phyloP scores from a whole-genome alignment of 2,888 invertebrate species.

The Gonocerus acuteangulatus region DNA sequence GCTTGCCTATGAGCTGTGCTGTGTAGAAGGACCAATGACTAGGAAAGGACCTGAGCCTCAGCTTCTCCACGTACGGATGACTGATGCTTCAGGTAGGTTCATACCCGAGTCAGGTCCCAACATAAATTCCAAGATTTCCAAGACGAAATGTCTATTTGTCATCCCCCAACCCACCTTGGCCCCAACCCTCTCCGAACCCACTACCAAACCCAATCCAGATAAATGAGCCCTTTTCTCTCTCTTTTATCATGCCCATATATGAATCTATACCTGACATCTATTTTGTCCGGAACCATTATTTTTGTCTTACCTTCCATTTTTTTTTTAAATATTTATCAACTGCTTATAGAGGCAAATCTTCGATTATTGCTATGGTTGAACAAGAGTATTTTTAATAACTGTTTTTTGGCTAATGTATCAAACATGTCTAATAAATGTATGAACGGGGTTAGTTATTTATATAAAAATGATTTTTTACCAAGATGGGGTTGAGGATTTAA shows the following conservation, averaged over 20 bases:
- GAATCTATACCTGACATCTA: slow-evolving; percentile 21
- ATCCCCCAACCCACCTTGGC: slow-evolving; percentile 28
- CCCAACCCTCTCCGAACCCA: background rate
- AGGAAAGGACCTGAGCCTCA: no score
- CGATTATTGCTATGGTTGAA: no score
- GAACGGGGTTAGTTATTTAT: no score
- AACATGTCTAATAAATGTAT: no score
- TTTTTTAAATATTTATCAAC: no score
- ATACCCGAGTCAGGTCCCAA: slow-evolving; percentile 38
- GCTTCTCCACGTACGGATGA: slow-evolving; percentile 13
- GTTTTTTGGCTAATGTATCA: no score
- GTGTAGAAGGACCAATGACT: no score
- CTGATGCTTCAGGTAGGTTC: slow-evolving; percentile 28
- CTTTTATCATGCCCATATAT: slow-evolving; percentile 19
- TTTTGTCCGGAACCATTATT: slow-evolving; percentile 5
- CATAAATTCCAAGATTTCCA: slow-evolving; percentile 39
- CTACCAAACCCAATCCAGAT: slow-evolving; percentile 38
- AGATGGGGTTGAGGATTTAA: no score
- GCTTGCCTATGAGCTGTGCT: no score
- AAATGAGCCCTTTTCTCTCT: slow-evolving; percentile 33
- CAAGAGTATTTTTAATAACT: no score
- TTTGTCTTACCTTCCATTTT: background rate
- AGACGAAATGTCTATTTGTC: slow-evolving; percentile 39
- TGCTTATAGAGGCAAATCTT: no score
- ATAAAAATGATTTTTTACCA: no score